Percentiles rank a stretch among this genome's conserved stretches.
Conservation (phyloP, 2,888 invertebrate species). For the Acronicta psi region DNA sequence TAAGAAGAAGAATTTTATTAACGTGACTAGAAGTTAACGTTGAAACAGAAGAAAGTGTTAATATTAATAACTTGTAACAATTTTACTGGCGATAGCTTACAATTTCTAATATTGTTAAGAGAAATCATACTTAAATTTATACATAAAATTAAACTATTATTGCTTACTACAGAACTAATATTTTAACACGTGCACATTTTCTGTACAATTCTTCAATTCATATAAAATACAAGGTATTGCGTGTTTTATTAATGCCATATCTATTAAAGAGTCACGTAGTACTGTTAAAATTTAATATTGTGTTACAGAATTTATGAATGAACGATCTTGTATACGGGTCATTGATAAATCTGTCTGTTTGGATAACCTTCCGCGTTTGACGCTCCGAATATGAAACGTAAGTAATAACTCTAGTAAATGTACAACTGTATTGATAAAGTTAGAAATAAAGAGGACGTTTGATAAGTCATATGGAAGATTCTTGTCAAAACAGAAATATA, state of each 20-base stretch:
- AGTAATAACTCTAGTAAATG: conserved; percentile 4
- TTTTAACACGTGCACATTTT: conserved; percentile 14
- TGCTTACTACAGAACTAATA: conserved; percentile 7
- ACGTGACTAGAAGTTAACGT: conserved; percentile 21
- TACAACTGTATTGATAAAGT: not conserved
- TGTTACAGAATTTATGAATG: conserved; percentile 54
- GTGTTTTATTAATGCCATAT: conserved; percentile 28
- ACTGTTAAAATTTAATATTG: conserved; percentile 42
- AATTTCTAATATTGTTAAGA: not conserved
- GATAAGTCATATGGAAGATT: conserved; percentile 10
- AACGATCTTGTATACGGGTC: conserved; percentile 52
- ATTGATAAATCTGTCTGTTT: conserved; percentile 55
- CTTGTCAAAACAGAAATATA: conserved; percentile 2
- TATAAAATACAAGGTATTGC: conserved; percentile 14
- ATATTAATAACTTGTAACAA: no score
- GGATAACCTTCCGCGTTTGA: conserved; percentile 55
- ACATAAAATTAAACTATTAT: conserved; percentile 17
- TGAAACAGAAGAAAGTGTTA: not conserved
- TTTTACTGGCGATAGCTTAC: no score
- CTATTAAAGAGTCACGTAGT: conserved; percentile 44
- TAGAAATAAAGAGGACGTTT: not conserved
- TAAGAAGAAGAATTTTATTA: conserved; percentile 11
- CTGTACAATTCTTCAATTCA: conserved; percentile 37
- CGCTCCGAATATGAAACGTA: conserved; percentile 24
- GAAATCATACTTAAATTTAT: conserved; percentile 12